Conservation (phyloP, 2,888 invertebrate genomes). For the Crocallis elinguaria region DNA sequence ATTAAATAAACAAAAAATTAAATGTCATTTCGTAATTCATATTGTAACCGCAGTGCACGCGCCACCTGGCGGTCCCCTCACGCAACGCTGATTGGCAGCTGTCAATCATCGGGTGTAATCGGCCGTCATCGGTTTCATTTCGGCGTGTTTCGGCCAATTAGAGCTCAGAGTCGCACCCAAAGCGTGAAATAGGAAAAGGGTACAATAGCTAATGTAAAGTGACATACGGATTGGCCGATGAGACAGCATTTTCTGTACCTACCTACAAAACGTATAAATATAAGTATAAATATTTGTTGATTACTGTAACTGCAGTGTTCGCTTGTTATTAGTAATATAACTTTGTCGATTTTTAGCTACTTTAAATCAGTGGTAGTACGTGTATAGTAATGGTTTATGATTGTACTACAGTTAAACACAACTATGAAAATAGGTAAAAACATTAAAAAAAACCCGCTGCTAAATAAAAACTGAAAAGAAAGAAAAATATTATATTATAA, state of each 20-base stretch:
- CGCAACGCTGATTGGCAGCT: slow-evolving; percentile 77
- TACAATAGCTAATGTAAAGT: slow-evolving; percentile 50
- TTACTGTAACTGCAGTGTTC: too few species aligned
- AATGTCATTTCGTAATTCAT: slow-evolving; percentile 9
- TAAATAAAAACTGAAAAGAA: too few species aligned
- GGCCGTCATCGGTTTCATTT: slow-evolving; percentile 73
- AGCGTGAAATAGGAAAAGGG: slow-evolving; percentile 56
- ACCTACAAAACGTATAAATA: too few species aligned
- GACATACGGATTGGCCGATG: slow-evolving; percentile 16
- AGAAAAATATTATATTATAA: too few species aligned
- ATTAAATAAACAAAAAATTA: not conserved
- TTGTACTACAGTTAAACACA: too few species aligned
- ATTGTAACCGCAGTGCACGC: slow-evolving; percentile 51
- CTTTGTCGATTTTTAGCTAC: too few species aligned
- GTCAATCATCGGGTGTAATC: slow-evolving; percentile 75
- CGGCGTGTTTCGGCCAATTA: slow-evolving; percentile 73
- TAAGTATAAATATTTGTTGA: too few species aligned
- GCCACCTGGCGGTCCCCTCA: slow-evolving; percentile 67
- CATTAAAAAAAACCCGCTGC: too few species aligned
- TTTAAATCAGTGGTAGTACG: too few species aligned
- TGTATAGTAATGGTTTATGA: too few species aligned
- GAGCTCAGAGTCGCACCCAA: slow-evolving; percentile 54
- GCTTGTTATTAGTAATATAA: too few species aligned
- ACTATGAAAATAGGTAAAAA: too few species aligned
- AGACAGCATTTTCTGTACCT: slow-evolving; percentile 5